Percentiles rank a stretch among this genome's conserved stretches.
Evolutionary conservation across 2,888 invertebrate genomes (phyloP).

Genomic region (Ennomos quercinarius): DNA sequence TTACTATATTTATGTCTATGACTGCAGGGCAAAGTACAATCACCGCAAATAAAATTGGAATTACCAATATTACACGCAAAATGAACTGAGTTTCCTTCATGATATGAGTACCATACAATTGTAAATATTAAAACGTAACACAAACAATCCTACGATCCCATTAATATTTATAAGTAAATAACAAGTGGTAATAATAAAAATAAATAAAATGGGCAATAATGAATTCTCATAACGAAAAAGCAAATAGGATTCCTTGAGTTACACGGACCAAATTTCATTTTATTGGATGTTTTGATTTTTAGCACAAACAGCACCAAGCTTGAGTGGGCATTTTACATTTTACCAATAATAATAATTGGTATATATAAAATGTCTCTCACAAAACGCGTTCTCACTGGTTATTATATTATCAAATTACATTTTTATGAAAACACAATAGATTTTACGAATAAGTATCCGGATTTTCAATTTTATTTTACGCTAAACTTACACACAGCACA

Average conservation of each 20-base stretch:
- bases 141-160: constrained; percentile 25
- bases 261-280: constrained; percentile 23
- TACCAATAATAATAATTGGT: constrained; percentile 15
- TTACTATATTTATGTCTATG: too few species aligned
- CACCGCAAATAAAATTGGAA: too few species aligned
- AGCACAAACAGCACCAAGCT: neutral
- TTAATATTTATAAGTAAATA: constrained; percentile 2
- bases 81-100: constrained; percentile 43
- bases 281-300: constrained; percentile 2
- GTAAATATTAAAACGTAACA: constrained; percentile 15
- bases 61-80: too few species aligned
- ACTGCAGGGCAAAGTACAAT: too few species aligned
- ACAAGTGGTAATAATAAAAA: neutral
- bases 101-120: constrained; percentile 52
- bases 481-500: too few species aligned
- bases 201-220: too few species aligned
- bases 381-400: too few species aligned
- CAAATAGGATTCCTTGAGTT: constrained; percentile 25
- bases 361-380: constrained; percentile 30
- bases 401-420: too few species aligned
- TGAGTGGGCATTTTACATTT: constrained; percentile 30
- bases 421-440: constrained; percentile 19
- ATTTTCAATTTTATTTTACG: too few species aligned
- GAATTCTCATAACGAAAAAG: too few species aligned
- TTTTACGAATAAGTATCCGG: too few species aligned